A percentile compares a stretch with the other conserved stretches of the same genome.
Conservation (phyloP, 2,888 invertebrate species). For the Clunio marinus region DNA sequence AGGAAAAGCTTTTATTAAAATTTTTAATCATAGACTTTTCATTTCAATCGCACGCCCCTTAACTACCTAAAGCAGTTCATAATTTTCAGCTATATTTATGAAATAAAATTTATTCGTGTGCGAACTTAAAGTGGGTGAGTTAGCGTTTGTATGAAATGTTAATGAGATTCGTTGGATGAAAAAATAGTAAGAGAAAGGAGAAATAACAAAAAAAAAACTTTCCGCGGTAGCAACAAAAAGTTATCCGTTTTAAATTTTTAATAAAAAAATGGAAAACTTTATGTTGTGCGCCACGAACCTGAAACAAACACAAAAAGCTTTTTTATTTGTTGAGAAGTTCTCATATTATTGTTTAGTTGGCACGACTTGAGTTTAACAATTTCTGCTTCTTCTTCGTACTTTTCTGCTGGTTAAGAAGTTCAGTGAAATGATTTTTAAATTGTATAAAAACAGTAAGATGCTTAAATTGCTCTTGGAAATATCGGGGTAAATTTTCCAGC, state of each 20-base stretch:
- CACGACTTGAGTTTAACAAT: neutral
- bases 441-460: too few species aligned
- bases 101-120: too few species aligned
- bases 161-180: neutral
- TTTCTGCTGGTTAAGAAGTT: too few species aligned
- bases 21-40: slow-evolving; percentile 8
- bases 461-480: too few species aligned
- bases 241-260: neutral
- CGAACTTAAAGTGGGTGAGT: slow-evolving; percentile 22
- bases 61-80: neutral
- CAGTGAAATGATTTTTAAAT: too few species aligned
- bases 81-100: slow-evolving; percentile 1
- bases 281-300: neutral
- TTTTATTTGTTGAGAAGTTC: too few species aligned
- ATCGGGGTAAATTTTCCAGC: too few species aligned
- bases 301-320: too few species aligned
- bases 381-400: neutral
- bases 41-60: neutral
- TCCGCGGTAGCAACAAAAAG: neutral
- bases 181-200: neutral
- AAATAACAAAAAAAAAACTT: neutral
- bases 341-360: neutral
- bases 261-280: slow-evolving; percentile 18
- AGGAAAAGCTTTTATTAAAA: neutral
- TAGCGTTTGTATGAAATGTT: slow-evolving; percentile 21